Evolutionary conservation across 2,888 invertebrate genomes (phyloP).

Genomic region (Aquatica leii): DNA sequence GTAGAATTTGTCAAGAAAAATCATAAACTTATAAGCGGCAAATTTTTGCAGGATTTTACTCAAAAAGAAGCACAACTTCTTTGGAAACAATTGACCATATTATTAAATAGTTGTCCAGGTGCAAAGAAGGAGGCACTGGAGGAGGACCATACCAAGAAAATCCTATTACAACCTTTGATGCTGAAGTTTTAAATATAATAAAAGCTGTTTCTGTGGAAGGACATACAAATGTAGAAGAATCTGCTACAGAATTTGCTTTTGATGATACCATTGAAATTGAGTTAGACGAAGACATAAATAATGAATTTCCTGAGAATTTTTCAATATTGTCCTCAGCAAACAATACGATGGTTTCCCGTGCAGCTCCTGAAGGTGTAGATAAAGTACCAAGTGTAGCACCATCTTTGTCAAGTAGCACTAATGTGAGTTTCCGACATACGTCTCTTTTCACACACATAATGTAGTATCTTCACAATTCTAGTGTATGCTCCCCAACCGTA

Average conservation of each 20-base stretch:
- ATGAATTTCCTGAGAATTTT: constrained; percentile 1
- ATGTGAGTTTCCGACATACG: constrained; percentile 3
- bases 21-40: constrained; percentile 2
- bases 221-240: constrained; percentile 2
- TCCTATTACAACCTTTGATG: too few species aligned
- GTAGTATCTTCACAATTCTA: background rate
- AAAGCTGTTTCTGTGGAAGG: background rate
- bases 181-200: background rate
- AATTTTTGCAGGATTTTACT: background rate
- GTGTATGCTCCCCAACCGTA: background rate
- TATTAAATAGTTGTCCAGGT: constrained; percentile 1
- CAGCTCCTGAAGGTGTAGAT: too few species aligned
- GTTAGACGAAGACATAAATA: background rate
- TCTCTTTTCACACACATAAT: background rate
- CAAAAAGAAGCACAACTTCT: constrained; percentile 1
- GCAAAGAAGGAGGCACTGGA: background rate
- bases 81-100: background rate
- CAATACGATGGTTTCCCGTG: too few species aligned
- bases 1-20: constrained; percentile 1
- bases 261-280: constrained; percentile 5
- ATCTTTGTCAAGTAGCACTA: constrained; percentile 3
- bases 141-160: background rate
- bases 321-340: background rate
- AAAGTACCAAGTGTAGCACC: too few species aligned
- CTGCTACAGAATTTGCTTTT: constrained; percentile 2